Conservation (phyloP, 2,797 vertebrate species). For the Calcarius lapponicus region DNA sequence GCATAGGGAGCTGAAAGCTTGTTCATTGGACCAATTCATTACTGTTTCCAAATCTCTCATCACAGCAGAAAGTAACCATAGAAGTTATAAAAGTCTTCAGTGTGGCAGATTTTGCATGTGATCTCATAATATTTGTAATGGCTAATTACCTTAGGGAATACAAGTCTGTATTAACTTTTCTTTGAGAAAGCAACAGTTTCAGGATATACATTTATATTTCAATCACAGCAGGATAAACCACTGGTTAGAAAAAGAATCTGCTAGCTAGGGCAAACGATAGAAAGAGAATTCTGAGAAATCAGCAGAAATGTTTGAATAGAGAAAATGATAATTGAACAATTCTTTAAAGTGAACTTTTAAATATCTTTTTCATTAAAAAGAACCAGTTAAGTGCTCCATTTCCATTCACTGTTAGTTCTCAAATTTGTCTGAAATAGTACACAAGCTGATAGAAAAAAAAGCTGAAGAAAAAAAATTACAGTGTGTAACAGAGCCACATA, state of each 20-base stretch:
- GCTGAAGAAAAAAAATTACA: neutral
- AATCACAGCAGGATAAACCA: neutral
- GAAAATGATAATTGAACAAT: neutral
- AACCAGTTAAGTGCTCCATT: neutral
- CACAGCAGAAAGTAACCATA: neutral
- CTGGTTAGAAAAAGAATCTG: neutral
- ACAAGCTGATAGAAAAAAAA: neutral
- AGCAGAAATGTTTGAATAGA: neutral
- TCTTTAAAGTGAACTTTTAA: neutral
- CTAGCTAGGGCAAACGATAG: neutral
- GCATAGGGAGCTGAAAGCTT: neutral
- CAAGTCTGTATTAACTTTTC: neutral
- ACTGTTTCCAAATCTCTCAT: neutral
- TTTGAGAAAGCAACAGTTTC: neutral
- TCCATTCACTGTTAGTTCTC: neutral
- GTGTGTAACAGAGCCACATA: neutral
- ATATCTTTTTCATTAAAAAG: neutral
- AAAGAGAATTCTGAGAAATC: neutral
- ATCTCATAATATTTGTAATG: neutral
- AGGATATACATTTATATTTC: neutral
- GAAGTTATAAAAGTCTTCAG: neutral
- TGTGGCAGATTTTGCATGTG: neutral
- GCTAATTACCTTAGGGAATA: neutral
- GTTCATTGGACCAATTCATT: neutral
- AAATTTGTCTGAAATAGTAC: neutral